Conservation (phyloP, 92 coral and sea anemone species). For the Phenganax subtilis region DNA sequence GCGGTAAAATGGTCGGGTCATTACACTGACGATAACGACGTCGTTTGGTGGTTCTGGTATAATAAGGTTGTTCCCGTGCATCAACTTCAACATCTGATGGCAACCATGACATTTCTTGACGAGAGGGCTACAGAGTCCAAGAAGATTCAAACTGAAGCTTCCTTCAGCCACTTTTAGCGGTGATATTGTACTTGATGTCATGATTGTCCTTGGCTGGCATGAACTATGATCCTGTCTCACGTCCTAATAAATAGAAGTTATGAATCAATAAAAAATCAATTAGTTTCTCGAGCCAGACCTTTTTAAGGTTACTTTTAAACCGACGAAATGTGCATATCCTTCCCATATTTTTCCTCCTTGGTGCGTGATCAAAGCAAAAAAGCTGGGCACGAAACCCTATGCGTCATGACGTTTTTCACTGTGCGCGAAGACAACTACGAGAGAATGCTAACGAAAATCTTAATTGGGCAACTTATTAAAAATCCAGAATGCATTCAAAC, state of each 20-base stretch:
- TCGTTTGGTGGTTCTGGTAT: neutral
- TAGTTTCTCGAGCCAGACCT: too few species aligned
- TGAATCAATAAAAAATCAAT: neutral
- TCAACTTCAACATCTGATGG: neutral
- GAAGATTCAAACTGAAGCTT: neutral
- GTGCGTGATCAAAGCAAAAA: too few species aligned
- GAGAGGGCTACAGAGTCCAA: slow-evolving; percentile 9
- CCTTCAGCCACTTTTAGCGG: neutral
- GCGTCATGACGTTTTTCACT: neutral
- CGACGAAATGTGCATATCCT: too few species aligned
- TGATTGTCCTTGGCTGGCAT: too few species aligned
- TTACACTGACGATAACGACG: too few species aligned
- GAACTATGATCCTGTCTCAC: too few species aligned
- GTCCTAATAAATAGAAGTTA: neutral
- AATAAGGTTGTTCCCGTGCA: too few species aligned
- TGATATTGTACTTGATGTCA: neutral
- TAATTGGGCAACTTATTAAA: neutral
- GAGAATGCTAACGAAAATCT: neutral
- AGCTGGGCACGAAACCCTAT: neutral
- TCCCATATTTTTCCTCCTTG: too few species aligned
- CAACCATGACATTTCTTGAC: slow-evolving; percentile 1
- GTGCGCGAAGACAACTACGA: neutral
- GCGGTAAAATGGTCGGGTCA: too few species aligned
- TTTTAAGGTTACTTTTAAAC: too few species aligned
- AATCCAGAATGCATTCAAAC: too few species aligned